Conservation (phyloP, 2,113 vertebrate species). For the Sapajus apella region DNA sequence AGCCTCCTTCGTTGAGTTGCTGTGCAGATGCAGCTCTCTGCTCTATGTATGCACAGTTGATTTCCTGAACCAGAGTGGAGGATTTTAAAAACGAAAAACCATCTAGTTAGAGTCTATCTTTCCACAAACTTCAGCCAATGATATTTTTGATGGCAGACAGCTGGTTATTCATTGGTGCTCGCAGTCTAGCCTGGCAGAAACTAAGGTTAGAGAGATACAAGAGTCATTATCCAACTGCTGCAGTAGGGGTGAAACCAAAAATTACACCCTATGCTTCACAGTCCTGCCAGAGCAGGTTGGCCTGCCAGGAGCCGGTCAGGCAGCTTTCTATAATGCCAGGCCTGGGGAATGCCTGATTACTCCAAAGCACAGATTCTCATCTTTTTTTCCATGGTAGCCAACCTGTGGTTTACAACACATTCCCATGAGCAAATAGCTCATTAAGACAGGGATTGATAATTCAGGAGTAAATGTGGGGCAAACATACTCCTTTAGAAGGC, state of each 20-base stretch:
- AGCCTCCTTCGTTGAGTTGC: background rate
- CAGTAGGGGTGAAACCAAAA: slow-evolving; percentile 5
- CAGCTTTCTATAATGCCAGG: background rate
- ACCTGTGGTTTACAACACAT: background rate
- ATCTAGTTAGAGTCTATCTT: background rate
- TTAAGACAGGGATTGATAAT: background rate
- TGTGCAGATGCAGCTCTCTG: background rate
- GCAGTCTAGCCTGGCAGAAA: slow-evolving; percentile 24
- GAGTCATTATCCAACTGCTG: slow-evolving; percentile 47
- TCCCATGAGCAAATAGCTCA: background rate
- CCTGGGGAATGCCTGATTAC: background rate
- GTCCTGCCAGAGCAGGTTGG: slow-evolving; percentile 47
- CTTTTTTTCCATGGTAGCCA: background rate
- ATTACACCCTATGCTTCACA: background rate
- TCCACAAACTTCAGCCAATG: background rate
- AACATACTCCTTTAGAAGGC: background rate
- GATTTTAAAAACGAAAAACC: background rate
- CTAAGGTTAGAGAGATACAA: background rate
- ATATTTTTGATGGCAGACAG: background rate
- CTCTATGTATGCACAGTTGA: background rate
- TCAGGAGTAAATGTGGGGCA: background rate
- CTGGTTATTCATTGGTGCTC: background rate
- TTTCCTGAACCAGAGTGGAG: background rate
- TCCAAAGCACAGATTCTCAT: slow-evolving; percentile 19
- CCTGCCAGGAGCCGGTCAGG: slow-evolving; percentile 17